Percentiles rank a stretch among this genome's conserved stretches.
phyloP scores from a whole-genome alignment of 1,140 invertebrate genomes.

The Heliconius hermathena region DNA sequence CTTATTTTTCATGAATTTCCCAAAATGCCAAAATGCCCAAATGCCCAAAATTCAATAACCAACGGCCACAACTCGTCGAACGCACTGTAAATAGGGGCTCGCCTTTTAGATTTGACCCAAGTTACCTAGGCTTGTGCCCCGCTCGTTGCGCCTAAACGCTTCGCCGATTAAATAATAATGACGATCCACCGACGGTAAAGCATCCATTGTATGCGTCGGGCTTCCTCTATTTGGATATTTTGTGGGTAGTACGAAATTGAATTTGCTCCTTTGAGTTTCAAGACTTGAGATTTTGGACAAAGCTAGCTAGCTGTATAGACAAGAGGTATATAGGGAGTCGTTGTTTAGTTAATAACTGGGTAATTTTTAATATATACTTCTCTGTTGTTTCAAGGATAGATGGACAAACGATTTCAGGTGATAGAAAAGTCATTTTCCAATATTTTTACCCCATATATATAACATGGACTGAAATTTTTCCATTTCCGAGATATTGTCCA shows the following conservation, averaged over 20 bases:
- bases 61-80: background rate
- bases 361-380: background rate
- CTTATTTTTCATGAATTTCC: too few relatives aligned
- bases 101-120: constrained; percentile 55
- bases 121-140: constrained; percentile 48
- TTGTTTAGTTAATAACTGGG: background rate
- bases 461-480: too few relatives aligned
- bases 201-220: constrained; percentile 41
- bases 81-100: constrained; percentile 58
- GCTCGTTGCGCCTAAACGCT: constrained; percentile 50
- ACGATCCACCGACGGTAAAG: constrained; percentile 42
- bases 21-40: too few relatives aligned
- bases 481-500: too few relatives aligned
- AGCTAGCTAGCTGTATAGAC: background rate
- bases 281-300: constrained; percentile 2
- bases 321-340: background rate
- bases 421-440: too few relatives aligned
- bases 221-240: constrained; percentile 39
- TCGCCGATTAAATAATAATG: constrained; percentile 57
- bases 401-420: too few relatives aligned
- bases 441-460: too few relatives aligned
- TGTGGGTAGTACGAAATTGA: constrained; percentile 34
- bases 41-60: too few relatives aligned
- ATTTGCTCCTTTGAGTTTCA: constrained; percentile 34
- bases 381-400: too few relatives aligned